Evolutionary conservation across 2,113 vertebrate species (phyloP), one percentile per base, ranked within the genome.

Genomic region (Mormyrus iriodes): DNA sequence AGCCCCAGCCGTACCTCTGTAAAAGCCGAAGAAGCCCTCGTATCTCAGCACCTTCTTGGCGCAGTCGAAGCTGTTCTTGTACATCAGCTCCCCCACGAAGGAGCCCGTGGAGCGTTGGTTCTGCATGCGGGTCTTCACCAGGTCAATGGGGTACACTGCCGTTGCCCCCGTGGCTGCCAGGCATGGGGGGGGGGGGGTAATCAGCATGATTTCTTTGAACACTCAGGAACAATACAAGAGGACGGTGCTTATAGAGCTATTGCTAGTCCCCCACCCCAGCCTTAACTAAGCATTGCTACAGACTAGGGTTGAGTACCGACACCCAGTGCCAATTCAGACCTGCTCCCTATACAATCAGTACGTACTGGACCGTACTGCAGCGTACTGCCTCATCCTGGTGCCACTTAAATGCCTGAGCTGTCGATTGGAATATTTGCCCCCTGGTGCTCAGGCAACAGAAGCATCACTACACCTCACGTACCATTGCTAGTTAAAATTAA

Each of bases 61-160:
- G 89, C 98, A 99, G 94, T 99, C 98, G 58, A 98, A 99, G 93
- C 98, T 99, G 96, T 96, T 99, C 94, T 99, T 99, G 91, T 99
- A 98, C 97, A 99, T 98, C 93, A 98, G 88, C 91, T 99, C 97
- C 87, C 97, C 98, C 12, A 99, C 96, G 0, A 99, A 97, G 88
- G 97, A 97, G 85, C 97, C 96, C 0, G 95, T 96, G 92, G 97
- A 96, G 58, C 97, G 97, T 90, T 99, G 98, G 94, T 99, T 99
- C 93, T 99, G 98, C 97, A 99, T 99, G 4, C 98, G 97, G 1
- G 98, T 99, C 95, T 99, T 99, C 94, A 99, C 98, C 94, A 99
- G 96, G 92, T 99, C 98, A 88, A 99, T 98, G 89, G 98, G 97
- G 90, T 98, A 99, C 0, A 99, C 98, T 0, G 98, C 98, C 0